A percentile compares a stretch with the other conserved stretches of the same genome.
These are phyloP conservation scores for Bombus sibiricus DNA, from an alignment of 1,140 invertebrate genomes.

Conservation along the genomic window DNA sequence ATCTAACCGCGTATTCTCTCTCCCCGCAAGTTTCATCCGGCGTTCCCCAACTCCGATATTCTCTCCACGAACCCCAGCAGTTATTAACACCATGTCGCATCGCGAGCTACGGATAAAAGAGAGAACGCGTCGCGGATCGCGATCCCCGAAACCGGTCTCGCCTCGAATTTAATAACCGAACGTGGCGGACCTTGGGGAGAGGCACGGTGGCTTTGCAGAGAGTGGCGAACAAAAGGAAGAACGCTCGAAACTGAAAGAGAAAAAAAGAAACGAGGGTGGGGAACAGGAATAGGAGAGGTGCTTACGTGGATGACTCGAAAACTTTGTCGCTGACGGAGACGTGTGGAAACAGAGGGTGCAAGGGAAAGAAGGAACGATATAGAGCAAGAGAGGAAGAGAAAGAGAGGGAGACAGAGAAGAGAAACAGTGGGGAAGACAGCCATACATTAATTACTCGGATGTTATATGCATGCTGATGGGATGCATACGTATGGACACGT, in stretches of 20 bases:
- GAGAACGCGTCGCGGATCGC: neutral
- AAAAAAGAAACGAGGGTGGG: neutral
- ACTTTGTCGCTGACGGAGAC: constrained; percentile 20
- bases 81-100: constrained; percentile 28
- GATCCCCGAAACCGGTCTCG: constrained; percentile 70
- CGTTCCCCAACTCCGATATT: too few species aligned
- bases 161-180: constrained; percentile 72
- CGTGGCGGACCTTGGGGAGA: constrained; percentile 17
- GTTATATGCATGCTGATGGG: constrained; percentile 69
- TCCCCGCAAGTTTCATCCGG: too few species aligned
- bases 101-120: neutral
- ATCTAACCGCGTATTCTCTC: neutral
- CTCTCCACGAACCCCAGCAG: neutral
- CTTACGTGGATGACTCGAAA: constrained; percentile 23
- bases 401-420: neutral
- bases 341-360: neutral
- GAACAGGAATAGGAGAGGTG: neutral
- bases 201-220: neutral
- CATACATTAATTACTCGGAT: constrained; percentile 70
- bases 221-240: constrained; percentile 19
- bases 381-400: neutral
- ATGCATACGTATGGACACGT: constrained; percentile 68
- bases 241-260: neutral
- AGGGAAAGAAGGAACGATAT: neutral
- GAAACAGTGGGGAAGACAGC: neutral